Evolutionary conservation across 92 coral and sea anemone genomes (phyloP).

Genomic region (Zoanthus gigantus): DNA sequence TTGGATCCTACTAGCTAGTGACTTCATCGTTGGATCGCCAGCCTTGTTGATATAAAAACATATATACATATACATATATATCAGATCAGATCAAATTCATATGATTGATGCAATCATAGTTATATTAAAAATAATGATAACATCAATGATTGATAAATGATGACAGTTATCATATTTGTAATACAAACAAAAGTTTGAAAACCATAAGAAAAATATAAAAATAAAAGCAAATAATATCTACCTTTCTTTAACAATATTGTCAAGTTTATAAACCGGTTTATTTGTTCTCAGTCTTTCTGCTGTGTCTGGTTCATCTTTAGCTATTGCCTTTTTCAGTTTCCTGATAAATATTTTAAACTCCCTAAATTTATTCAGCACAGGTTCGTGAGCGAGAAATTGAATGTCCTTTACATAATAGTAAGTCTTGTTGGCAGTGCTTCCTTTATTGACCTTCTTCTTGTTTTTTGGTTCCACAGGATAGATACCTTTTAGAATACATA

Average conservation of each 20-base stretch:
- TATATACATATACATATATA: no score
- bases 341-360: conserved; percentile 92
- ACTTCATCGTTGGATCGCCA: no score
- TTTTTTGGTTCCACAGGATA: conserved; percentile 98
- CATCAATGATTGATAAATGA: no score
- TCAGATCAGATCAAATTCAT: no score
- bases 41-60: no score
- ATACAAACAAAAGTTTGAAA: neutral
- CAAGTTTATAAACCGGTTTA: conserved; percentile 92
- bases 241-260: conserved; percentile 98
- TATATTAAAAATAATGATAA: no score
- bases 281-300: conserved; percentile 83
- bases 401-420: conserved; percentile 92
- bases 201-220: neutral
- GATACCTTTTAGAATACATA: conserved; percentile 94
- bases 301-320: conserved; percentile 93
- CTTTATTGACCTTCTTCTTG: conserved; percentile 97
- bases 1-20: no score
- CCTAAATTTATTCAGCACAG: conserved; percentile 92
- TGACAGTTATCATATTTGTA: no score
- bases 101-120: no score
- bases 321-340: conserved; percentile 93
- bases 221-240: conserved; percentile 22
- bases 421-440: conserved; percentile 90
- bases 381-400: conserved; percentile 94